These are phyloP conservation scores for Pelochelys cantorii DNA, from an alignment of 2,797 vertebrate genomes.

Conservation along the genomic window DNA sequence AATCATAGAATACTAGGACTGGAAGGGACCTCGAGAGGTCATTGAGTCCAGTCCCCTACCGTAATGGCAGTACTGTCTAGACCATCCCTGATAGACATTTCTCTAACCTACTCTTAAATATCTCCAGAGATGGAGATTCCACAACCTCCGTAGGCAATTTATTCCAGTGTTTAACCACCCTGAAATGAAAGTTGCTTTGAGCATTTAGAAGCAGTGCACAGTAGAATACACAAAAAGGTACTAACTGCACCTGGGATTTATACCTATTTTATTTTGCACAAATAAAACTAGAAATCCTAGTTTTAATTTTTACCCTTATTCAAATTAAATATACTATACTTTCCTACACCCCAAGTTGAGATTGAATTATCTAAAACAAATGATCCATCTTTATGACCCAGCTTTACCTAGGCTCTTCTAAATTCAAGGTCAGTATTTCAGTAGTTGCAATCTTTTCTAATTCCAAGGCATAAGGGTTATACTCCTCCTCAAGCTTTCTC, in stretches of 20 bases:
- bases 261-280: background rate
- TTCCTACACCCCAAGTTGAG: no score
- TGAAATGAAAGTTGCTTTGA: background rate
- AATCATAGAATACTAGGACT: no score
- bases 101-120: no score
- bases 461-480: conserved; percentile 76
- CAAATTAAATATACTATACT: background rate
- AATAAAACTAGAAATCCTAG: background rate
- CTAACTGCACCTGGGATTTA: background rate
- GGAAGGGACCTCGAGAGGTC: no score
- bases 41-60: no score
- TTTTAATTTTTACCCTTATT: background rate
- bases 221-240: background rate
- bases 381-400: background rate
- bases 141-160: no score
- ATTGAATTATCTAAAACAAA: no score
- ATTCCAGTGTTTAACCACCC: background rate
- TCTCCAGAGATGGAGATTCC: no score
- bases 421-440: conserved; percentile 72
- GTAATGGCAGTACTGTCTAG: no score
- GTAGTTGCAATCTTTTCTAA: conserved; percentile 75
- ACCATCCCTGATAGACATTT: no score
- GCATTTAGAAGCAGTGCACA: background rate
- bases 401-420: conserved; percentile 68
- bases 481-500: conserved; percentile 80